Percentiles rank a stretch among this genome's conserved stretches.
These are phyloP conservation scores for Madoqua kirkii DNA, from an alignment of 2,113 vertebrate genomes.

Conservation along the genomic window DNA sequence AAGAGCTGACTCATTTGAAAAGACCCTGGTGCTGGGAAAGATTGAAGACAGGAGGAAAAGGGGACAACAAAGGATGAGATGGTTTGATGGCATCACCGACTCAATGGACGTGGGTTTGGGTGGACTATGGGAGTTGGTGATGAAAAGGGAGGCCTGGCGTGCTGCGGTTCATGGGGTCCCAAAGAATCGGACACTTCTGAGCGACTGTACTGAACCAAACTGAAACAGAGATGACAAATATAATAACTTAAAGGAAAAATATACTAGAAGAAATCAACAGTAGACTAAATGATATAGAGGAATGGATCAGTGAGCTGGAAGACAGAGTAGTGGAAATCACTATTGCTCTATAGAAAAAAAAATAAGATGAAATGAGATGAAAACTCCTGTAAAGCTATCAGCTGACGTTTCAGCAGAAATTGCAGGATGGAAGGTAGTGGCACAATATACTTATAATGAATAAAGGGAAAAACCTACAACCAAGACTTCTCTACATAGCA, in stretches of 20 bases:
- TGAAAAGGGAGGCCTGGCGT: no score
- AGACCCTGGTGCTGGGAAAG: no score
- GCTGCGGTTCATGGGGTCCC: no score
- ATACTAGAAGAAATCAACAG: not conserved
- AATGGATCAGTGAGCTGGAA: not conserved
- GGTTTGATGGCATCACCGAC: no score
- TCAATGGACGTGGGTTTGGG: no score
- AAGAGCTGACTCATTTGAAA: no score
- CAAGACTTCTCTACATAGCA: not conserved
- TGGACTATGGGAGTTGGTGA: fast-evolving
- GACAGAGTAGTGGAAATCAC: not conserved
- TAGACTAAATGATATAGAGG: not conserved
- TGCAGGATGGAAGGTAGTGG: not conserved
- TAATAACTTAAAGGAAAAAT: not conserved
- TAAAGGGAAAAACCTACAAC: not conserved
- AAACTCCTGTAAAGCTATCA: not conserved
- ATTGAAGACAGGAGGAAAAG: no score
- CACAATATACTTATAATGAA: not conserved
- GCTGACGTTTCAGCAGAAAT: not conserved
- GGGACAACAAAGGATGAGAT: no score
- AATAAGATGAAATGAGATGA: not conserved
- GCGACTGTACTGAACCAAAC: no score
- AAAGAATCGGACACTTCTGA: fast-evolving
- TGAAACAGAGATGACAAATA: not conserved
- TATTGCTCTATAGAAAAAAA: not conserved